Evolutionary conservation across 2,113 vertebrate species (phyloP), one percentile per base, ranked within the genome.

Genomic region (Pycnonotus jocosus): DNA sequence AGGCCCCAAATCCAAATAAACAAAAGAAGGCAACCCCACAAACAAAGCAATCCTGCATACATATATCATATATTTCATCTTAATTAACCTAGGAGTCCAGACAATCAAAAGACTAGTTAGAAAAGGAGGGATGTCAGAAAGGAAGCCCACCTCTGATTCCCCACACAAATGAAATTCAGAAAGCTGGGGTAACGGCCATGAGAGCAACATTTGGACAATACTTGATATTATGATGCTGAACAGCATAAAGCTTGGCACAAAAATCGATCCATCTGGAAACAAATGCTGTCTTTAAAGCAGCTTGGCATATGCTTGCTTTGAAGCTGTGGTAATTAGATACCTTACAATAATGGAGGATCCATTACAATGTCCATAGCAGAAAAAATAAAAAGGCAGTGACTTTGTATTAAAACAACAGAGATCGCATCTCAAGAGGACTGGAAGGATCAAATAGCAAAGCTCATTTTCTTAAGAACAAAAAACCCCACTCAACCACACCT

Each of bases 201-300:
- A 65, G 27, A 93, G 23, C 5, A 53, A 81, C 35, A 79, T 73
- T 31, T 79, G 61, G 45, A 70, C 66, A 83, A 70, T 38, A 21
- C 20, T 73, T 27, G 24, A 72, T 64, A 54, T 22, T 58, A 69
- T 19, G 35, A 74, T n/a, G 48, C 66, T 81, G 70, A 88, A 66
- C 28, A 31, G 40, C 69, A 80, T 35, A 86, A 88, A 79, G 64
- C 72, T 89, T 91, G 68, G 83, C 88, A 88, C 38, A 66, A 44
- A 84, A 40, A 74, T 8, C 0, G 3, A 94, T 91, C 81, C 83
- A 92, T 81, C 72, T 95, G 81, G 76, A 86, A 88, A 90, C 57
- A 95, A 97, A 92, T 7, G 44, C 70, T 85, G 86, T 74, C 77
- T 95, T 97, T 90, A 82, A 95, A 93, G 80, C 28, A 38, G 92